Evolutionary conservation across 2,797 vertebrate genomes (phyloP), one percentile per base, ranked within the genome.

Genomic region (Acrossocheilus fasciatus): DNA sequence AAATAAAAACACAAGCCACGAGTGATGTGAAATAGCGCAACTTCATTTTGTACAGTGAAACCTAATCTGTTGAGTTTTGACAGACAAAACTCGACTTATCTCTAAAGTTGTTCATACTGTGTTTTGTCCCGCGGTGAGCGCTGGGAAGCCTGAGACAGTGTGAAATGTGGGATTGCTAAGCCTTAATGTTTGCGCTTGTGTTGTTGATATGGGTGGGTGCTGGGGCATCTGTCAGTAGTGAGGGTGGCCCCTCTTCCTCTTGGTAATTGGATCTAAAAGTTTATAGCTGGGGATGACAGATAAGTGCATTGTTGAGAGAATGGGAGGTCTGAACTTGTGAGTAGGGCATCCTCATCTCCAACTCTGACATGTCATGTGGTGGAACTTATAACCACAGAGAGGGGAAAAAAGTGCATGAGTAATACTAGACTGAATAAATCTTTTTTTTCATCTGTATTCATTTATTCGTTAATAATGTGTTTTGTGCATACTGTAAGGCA

Each of bases 201-300:
- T 64, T 90, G 88, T 90, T 90, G 87, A 90, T 90, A 93, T 92
- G 69, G 87, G 92, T 88, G 91, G 91, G 86, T 91, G 90, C 89
- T 88, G 87, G 89, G 90, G 89, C 91, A 90, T 94, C 92, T 95
- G 94, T 94, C 94, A 93, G 91, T 94, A 81, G 87, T 85, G 87
- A 95, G 94, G 93, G 93, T 95, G 94, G 94, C 94, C 94, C 90
- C 88, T 84, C 92, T 95, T 95, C 93, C 93, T 95, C 91, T 93
- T 88, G 85, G 94, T 95, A 95, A 96, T 94, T 94, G 92, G 92
- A 94, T 95, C 93, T 94, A 91, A 93, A 92, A 93, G 92, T 95
- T 95, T 93, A 93, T 92, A 91, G 86, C 86, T 86, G 79, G 80
- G 82, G 92, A 90, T 93, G 93, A 95, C 89, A 93, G 93, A 95